phyloP scores from a whole-genome alignment of 2,113 vertebrate genomes.

The Smithornis capensis region DNA sequence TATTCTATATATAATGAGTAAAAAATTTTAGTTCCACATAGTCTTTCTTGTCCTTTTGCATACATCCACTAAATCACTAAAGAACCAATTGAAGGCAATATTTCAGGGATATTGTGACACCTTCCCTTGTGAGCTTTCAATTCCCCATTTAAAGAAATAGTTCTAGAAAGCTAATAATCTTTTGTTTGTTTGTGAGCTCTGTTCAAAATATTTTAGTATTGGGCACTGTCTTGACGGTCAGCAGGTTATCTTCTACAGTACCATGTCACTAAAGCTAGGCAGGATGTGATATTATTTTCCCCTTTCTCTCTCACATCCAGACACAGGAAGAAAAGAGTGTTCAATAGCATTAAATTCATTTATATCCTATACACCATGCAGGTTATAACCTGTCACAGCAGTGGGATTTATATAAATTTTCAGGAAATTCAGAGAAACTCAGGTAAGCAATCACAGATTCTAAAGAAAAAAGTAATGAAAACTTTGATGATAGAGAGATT shows the following conservation, averaged over 20 bases:
- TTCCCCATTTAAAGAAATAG: neutral
- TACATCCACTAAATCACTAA: neutral
- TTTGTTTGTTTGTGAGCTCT: neutral
- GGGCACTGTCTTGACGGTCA: neutral
- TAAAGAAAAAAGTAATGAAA: neutral
- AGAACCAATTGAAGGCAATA: neutral
- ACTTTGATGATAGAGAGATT: neutral
- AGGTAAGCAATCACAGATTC: neutral
- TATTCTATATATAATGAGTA: neutral
- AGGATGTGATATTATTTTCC: neutral
- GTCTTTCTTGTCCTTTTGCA: neutral
- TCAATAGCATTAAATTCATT: neutral
- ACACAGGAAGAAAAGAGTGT: neutral
- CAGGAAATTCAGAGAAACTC: neutral
- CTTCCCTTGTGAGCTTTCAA: neutral
- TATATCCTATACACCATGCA: neutral
- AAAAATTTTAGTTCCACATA: neutral
- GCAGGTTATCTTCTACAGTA: neutral
- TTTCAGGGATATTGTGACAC: neutral
- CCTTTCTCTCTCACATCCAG: neutral
- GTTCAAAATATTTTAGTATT: neutral
- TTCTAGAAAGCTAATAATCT: neutral
- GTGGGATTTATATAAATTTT: slow-evolving; percentile 29
- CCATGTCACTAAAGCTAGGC: neutral
- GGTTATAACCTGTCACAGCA: slow-evolving; percentile 8